Conservation (phyloP, 2,797 vertebrate species). For the Strix occidentalis region DNA sequence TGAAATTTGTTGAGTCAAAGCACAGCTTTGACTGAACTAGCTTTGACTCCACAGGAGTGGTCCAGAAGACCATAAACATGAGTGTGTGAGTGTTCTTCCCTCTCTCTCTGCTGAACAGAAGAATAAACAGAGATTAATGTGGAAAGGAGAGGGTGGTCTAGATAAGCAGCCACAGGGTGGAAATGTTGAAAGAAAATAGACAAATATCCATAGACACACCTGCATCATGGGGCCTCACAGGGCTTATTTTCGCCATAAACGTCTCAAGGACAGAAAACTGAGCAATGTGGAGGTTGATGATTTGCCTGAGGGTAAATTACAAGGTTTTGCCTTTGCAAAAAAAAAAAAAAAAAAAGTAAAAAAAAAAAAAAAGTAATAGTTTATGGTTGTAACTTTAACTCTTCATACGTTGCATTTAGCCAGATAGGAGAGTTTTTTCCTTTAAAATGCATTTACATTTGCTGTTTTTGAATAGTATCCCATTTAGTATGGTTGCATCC, state of each 20-base stretch:
- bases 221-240: not conserved
- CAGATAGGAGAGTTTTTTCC: not conserved
- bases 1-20: constrained; percentile 49
- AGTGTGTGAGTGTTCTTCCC: not conserved
- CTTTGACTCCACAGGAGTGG: not conserved
- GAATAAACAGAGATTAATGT: not conserved
- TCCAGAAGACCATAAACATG: not conserved
- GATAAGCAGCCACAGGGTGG: constrained; percentile 31
- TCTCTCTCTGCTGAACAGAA: not conserved
- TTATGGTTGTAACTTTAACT: not conserved
- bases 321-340: not conserved
- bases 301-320: constrained; percentile 21
- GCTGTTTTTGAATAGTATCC: not conserved
- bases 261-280: constrained; percentile 30
- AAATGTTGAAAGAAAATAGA: constrained; percentile 19
- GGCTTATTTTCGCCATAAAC: constrained; percentile 3
- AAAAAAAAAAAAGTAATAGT: not conserved
- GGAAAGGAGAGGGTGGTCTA: not conserved
- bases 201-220: constrained; percentile 5
- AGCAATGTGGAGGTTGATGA: not conserved
- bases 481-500: not conserved
- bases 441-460: not conserved
- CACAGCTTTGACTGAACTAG: not conserved
- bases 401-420: not conserved
- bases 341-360: not conserved